Evolutionary conservation across 1,140 invertebrate genomes (phyloP).

Genomic region (Wiebesia pumilae): DNA sequence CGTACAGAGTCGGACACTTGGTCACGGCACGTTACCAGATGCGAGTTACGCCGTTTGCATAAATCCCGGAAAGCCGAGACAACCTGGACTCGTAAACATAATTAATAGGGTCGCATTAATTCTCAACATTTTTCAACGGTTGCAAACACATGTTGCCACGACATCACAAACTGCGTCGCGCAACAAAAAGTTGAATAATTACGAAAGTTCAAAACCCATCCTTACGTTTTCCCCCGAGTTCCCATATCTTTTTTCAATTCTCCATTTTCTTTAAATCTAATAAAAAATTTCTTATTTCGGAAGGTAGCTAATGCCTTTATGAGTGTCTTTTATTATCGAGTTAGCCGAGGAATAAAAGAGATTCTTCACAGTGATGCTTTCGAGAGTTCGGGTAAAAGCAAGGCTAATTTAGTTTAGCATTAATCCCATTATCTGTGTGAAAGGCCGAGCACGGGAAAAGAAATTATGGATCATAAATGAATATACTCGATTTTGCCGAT

Average conservation of each 20-base stretch:
- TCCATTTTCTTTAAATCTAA: background rate
- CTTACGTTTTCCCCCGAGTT: background rate
- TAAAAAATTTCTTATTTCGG: background rate
- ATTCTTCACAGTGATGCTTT: background rate
- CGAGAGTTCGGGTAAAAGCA: background rate
- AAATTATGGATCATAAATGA: too few relatives aligned
- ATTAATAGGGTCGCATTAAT: conserved; percentile 74
- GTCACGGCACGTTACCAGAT: conserved; percentile 23
- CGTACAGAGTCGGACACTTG: background rate
- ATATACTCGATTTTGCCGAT: too few relatives aligned
- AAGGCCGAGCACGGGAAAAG: background rate
- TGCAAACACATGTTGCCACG: conserved; percentile 69
- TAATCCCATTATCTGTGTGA: background rate
- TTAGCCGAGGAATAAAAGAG: background rate
- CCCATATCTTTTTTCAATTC: background rate
- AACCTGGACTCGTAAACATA: conserved; percentile 74
- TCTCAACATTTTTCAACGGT: conserved; percentile 69
- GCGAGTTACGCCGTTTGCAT: conserved; percentile 59
- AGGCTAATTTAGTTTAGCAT: background rate
- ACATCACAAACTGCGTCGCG: conserved; percentile 71
- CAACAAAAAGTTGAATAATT: conserved; percentile 75
- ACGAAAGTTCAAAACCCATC: conserved; percentile 66
- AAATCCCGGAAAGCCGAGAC: conserved; percentile 63
- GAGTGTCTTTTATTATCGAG: conserved; percentile 30
- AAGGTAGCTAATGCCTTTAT: background rate